A percentile compares a stretch with the other conserved stretches of the same genome.
phyloP scores from a whole-genome alignment of 2,797 vertebrate species.

The Philypnodon macrostomus region DNA sequence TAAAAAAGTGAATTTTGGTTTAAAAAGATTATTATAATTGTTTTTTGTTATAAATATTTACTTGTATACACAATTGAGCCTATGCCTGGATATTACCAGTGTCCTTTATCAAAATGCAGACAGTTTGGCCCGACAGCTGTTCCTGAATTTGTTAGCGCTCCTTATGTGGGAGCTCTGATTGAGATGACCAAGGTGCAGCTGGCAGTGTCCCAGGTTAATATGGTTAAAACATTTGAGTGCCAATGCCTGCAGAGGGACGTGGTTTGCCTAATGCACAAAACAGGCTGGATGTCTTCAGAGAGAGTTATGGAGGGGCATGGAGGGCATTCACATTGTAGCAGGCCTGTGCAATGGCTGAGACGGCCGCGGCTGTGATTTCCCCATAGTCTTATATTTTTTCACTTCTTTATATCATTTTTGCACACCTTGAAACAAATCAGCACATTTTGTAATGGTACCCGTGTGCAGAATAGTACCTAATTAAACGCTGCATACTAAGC shows the following conservation, averaged over 20 bases:
- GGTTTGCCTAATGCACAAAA: conserved; percentile 54
- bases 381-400: conserved; percentile 27
- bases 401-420: no score
- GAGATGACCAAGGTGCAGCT: conserved; percentile 56
- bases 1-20: no score
- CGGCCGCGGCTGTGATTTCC: conserved; percentile 52
- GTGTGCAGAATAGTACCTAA: conserved; percentile 54
- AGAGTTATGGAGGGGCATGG: conserved; percentile 13
- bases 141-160: conserved; percentile 50
- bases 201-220: conserved; percentile 70
- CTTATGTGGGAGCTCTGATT: conserved; percentile 48
- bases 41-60: no score
- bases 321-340: conserved; percentile 25
- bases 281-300: conserved; percentile 41
- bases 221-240: conserved; percentile 63
- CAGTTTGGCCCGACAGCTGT: conserved; percentile 3
- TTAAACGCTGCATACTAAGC: conserved; percentile 49
- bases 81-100: conserved; percentile 12
- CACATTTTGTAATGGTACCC: conserved; percentile 56
- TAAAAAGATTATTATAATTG: no score
- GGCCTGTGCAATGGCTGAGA: conserved; percentile 41
- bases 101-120: conserved; percentile 19
- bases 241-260: conserved; percentile 42
- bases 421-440: conserved; percentile 62
- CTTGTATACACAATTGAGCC: no score